Base-by-base conservation (phyloP, 2,888 invertebrate genomes). In the Spicauda simplicius region DNA sequence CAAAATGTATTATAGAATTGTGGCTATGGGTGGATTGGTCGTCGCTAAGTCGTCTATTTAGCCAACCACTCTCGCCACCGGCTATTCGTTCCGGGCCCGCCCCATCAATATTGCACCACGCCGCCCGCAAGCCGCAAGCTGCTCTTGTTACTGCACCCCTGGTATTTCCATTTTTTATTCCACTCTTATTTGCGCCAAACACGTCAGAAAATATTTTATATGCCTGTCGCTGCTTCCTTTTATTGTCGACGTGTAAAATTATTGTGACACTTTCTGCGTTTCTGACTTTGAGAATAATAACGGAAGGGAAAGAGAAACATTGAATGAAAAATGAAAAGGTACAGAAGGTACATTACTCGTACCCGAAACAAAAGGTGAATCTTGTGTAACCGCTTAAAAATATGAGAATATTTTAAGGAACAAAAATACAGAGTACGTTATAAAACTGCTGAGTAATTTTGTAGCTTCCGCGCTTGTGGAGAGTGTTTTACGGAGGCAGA, bases 51-150 rank as follows among this genome's bases (percentile, higher is more conserved):
- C 18, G 50, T 50, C 50, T 50, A 50, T 50, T 50, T 50, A 50
- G 10, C 73, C 72, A 76, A 72, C 76, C 54, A 54, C 54, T 54
- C 30, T 4, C 54, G 72, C 68, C 64, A 72, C 68, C 58, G 70
- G 67, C 69, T 18, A 58, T 71, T 65, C 71, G 70, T 70, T 69
- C 69, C 48, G 57, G 57, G 48, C 64, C 69, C 68, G 69, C 70
- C 75, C 73, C 79, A 81, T 84, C 79, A 80, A 82, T 81, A 80
- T 82, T 82, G 81, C 79, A 82, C 70, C 69, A 75, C 74, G 76
- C 79, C 54, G 30, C 25, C 54, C 54, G 54, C 54, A 54, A 54
- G 74, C 70, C 68, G 68, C 72, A 70, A 73, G 70, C 77, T 76
- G 73, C 74, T 77, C 73, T 74, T 76, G 77, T 77, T 82, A 74